Evolutionary conservation across 2,797 vertebrate genomes (phyloP).

Genomic region (Pelodytes ibericus): DNA sequence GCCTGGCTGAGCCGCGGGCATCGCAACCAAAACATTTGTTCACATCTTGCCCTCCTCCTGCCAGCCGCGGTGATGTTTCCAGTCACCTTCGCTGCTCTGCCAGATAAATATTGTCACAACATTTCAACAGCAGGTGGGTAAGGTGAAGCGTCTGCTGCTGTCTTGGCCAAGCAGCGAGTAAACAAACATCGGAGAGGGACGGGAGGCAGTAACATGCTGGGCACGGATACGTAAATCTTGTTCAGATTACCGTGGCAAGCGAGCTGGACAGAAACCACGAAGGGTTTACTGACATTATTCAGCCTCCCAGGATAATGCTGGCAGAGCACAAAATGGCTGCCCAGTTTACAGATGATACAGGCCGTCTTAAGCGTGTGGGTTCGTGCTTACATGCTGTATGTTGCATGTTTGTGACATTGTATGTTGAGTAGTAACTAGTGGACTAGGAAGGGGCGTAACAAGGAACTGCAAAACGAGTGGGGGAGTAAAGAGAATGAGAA

Average conservation of each 20-base stretch:
- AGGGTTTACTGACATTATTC: conserved; percentile 14
- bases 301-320: neutral
- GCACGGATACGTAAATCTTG: neutral
- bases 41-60: neutral
- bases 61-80: conserved; percentile 6
- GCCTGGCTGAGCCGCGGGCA: conserved; percentile 13
- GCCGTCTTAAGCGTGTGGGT: no score
- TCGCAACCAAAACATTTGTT: neutral
- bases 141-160: neutral
- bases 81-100: neutral
- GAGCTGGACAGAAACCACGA: neutral
- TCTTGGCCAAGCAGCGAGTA: neutral
- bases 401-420: no score
- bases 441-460: no score
- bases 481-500: no score
- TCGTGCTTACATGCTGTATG: no score
- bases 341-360: neutral
- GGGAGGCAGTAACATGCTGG: conserved; percentile 4
- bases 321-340: neutral
- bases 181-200: conserved; percentile 15
- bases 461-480: no score
- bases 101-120: conserved; percentile 32
- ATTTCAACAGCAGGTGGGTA: conserved; percentile 32
- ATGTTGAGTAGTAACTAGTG: no score
- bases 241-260: neutral